These are phyloP conservation scores for Leucophenga maculata DNA, from an alignment of 2,888 invertebrate genomes.

Conservation along the genomic window DNA sequence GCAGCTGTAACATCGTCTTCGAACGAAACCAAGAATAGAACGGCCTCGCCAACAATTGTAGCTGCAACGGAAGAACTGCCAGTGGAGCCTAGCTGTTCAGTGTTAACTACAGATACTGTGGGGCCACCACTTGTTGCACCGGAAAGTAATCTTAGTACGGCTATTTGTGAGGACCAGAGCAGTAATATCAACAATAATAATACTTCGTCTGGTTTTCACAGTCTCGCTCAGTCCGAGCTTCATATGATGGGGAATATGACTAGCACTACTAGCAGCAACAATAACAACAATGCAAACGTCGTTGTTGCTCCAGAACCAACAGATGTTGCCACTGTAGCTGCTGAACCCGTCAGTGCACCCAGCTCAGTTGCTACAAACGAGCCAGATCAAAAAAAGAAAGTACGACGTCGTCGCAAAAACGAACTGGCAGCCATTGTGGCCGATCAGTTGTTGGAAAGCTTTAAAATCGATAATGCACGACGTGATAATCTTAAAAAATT, in stretches of 20 bases:
- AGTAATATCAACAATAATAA: slow-evolving; percentile 63
- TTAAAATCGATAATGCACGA: slow-evolving; percentile 71
- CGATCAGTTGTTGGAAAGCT: slow-evolving; percentile 71
- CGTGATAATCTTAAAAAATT: slow-evolving; percentile 70
- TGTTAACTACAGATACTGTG: background rate
- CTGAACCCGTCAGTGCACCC: slow-evolving; percentile 1
- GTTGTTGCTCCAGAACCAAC: background rate
- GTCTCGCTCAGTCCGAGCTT: slow-evolving; percentile 56
- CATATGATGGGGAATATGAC: slow-evolving; percentile 18
- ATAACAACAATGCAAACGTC: slow-evolving; percentile 25
- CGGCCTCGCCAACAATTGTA: too few species aligned
- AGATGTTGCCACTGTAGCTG: background rate
- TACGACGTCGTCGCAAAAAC: slow-evolving; percentile 69
- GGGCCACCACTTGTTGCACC: background rate
- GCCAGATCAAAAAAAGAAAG: slow-evolving; percentile 60
- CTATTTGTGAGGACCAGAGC: slow-evolving; percentile 55
- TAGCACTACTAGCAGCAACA: background rate
- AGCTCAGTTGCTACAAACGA: slow-evolving; percentile 6
- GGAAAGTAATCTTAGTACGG: background rate
- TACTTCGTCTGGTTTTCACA: slow-evolving; percentile 66
- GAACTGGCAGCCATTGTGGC: slow-evolving; percentile 72
- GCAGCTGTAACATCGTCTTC: too few species aligned
- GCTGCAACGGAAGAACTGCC: too few species aligned
- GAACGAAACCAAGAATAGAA: too few species aligned
- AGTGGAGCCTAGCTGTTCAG: background rate